A percentile compares a stretch with the other conserved stretches of the same genome.
Evolutionary conservation across 53 echinoderm and acorn worm genomes (phyloP).

Genomic region (Mesocentrotus franciscanus): DNA sequence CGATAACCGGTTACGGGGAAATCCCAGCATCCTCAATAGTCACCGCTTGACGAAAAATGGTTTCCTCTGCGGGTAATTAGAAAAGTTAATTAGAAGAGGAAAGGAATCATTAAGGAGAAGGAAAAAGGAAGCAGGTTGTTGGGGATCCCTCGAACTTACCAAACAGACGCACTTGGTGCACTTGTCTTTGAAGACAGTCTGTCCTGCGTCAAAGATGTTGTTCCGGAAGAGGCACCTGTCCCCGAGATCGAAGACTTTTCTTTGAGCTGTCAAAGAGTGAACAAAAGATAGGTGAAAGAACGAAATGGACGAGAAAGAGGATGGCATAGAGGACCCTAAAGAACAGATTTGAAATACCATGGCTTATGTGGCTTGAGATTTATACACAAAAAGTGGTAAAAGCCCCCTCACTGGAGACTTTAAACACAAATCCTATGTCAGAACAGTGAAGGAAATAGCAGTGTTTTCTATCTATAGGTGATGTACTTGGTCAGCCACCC

Average conservation of each 20-base stretch:
- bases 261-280: slow-evolving; percentile 74
- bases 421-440: no score
- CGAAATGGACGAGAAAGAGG: not conserved
- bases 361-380: no score
- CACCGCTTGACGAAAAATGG: slow-evolving; percentile 15
- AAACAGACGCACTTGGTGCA: slow-evolving; percentile 92
- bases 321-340: not conserved
- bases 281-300: not conserved
- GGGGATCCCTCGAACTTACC: slow-evolving; percentile 71
- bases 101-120: not conserved
- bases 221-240: slow-evolving; percentile 90
- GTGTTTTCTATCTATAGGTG: no score
- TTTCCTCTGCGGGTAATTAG: slow-evolving; percentile 40
- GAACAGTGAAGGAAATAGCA: no score
- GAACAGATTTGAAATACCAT: no score
- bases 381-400: no score
- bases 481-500: no score
- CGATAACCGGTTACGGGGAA: not conserved
- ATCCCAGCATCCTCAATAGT: not conserved
- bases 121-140: slow-evolving; percentile 31
- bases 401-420: no score
- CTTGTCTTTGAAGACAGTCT: slow-evolving; percentile 80
- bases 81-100: slow-evolving; percentile 42
- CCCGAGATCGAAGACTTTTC: slow-evolving; percentile 92
- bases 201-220: slow-evolving; percentile 85